A percentile compares a stretch with the other conserved stretches of the same genome.
phyloP scores from a whole-genome alignment of 2,888 invertebrate genomes.

The Phengaris alcon region DNA sequence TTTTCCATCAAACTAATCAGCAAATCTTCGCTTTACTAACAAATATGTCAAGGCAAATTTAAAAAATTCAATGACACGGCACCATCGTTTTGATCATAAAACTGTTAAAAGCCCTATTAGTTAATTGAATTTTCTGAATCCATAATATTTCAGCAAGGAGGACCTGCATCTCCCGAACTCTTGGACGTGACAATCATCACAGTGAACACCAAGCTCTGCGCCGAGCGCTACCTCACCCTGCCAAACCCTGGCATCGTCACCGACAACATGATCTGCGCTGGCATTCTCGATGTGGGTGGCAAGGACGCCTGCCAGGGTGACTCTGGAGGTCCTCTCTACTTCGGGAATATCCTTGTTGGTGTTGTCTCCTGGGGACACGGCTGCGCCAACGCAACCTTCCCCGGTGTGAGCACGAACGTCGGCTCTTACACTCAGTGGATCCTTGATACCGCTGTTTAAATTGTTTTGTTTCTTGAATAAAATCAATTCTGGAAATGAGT shows the following conservation, averaged over 20 bases:
- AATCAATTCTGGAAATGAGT: not conserved
- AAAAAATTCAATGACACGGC: too few species aligned
- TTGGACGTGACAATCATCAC: conserved; percentile 47
- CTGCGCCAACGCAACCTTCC: conserved; percentile 59
- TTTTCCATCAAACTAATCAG: too few species aligned
- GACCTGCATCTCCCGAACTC: conserved; percentile 44
- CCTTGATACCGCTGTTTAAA: conserved; percentile 30
- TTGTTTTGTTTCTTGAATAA: not conserved
- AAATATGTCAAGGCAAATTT: too few species aligned
- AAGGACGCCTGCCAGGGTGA: conserved; percentile 50
- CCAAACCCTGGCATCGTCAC: conserved; percentile 47
- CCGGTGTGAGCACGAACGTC: conserved; percentile 64
- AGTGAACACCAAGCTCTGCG: conserved; percentile 55
- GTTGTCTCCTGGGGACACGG: conserved; percentile 63
- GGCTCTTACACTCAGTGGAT: conserved; percentile 41
- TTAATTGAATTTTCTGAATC: too few species aligned
- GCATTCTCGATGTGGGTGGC: conserved; percentile 52
- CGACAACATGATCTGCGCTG: conserved; percentile 60
- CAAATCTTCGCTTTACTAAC: too few species aligned
- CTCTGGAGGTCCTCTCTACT: conserved; percentile 50
- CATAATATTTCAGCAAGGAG: conserved; percentile 34
- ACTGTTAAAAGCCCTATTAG: too few species aligned
- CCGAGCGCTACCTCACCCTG: conserved; percentile 48
- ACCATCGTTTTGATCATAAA: too few species aligned
- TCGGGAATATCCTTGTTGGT: conserved; percentile 53